These are phyloP conservation scores for Trissolcus japonicus DNA, from an alignment of 2,888 invertebrate species.

Conservation along the genomic window DNA sequence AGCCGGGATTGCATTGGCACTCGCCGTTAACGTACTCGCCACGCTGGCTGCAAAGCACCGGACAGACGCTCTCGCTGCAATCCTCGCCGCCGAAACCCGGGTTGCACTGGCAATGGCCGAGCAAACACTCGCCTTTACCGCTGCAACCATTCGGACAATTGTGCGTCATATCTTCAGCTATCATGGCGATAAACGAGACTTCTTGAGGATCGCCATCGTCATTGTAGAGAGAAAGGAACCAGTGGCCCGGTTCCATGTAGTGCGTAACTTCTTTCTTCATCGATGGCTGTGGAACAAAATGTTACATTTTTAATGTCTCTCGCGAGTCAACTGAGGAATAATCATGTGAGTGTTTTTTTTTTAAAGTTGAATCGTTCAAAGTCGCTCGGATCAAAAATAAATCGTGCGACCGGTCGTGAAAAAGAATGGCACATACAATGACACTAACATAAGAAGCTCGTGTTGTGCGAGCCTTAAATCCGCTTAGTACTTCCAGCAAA, in stretches of 20 bases:
- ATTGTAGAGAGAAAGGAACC: slow-evolving; percentile 97
- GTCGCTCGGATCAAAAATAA: slow-evolving; percentile 31
- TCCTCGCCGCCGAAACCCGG: slow-evolving; percentile 97
- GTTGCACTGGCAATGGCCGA: slow-evolving; percentile 97
- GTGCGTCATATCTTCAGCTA: slow-evolving; percentile 94
- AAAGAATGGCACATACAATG: slow-evolving; percentile 67
- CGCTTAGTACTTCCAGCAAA: slow-evolving; percentile 93
- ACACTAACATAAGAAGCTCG: slow-evolving; percentile 91
- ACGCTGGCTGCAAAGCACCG: slow-evolving; percentile 96
- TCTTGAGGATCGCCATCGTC: slow-evolving; percentile 95
- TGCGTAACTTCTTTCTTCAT: slow-evolving; percentile 95
- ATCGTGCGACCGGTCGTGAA: slow-evolving; percentile 28
- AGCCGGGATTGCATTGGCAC: slow-evolving; percentile 97
- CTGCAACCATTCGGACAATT: slow-evolving; percentile 97
- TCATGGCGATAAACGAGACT: slow-evolving; percentile 88
- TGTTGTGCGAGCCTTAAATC: slow-evolving; percentile 90
- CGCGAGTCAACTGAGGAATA: neutral
- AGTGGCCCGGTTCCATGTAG: slow-evolving; percentile 96
- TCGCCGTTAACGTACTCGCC: slow-evolving; percentile 97
- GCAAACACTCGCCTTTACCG: slow-evolving; percentile 96
- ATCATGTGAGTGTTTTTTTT: neutral
- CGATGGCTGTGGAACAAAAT: slow-evolving; percentile 80
- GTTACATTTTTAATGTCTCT: too few species aligned
- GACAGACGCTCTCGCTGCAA: slow-evolving; percentile 98
- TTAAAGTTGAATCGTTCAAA: neutral